A percentile compares a stretch with the other conserved stretches of the same genome.
These are phyloP conservation scores for Thaumatotibia leucotreta DNA, from an alignment of 1,140 invertebrate genomes.

Conservation along the genomic window DNA sequence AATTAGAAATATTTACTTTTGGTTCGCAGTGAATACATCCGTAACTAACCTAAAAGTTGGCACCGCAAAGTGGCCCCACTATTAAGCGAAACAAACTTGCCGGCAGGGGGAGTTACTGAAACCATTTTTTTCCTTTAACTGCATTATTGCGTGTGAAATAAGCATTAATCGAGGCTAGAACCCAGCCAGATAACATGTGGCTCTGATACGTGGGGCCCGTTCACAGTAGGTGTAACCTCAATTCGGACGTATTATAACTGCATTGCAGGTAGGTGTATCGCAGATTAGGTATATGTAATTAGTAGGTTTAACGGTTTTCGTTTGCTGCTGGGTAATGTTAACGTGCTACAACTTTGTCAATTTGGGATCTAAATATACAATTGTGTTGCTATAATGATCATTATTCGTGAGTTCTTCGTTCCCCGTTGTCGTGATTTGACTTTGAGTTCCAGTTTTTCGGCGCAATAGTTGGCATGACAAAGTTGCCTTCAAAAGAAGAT, in stretches of 20 bases:
- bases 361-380: no score
- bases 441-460: no score
- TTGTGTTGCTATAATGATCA: no score
- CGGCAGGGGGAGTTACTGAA: slow-evolving; percentile 1
- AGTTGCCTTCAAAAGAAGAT: no score
- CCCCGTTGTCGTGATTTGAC: no score
- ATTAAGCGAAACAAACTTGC: slow-evolving; percentile 18
- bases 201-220: background rate
- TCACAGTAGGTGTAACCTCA: slow-evolving; percentile 22
- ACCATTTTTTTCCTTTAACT: slow-evolving; percentile 46
- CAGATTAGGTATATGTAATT: background rate
- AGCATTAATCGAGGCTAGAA: slow-evolving; percentile 53
- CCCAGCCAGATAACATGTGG: slow-evolving; percentile 6
- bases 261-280: slow-evolving; percentile 41
- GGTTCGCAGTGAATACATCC: background rate
- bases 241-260: slow-evolving; percentile 43
- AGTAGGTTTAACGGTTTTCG: background rate
- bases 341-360: background rate
- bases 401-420: no score
- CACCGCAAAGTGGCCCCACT: background rate
- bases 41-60: slow-evolving; percentile 1
- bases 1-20: background rate
- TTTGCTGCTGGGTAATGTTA: background rate
- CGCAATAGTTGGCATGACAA: no score
- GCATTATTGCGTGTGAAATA: slow-evolving; percentile 50